These are phyloP conservation scores for Pharmacophagus antenor DNA, from an alignment of 2,888 invertebrate genomes.

Conservation along the genomic window DNA sequence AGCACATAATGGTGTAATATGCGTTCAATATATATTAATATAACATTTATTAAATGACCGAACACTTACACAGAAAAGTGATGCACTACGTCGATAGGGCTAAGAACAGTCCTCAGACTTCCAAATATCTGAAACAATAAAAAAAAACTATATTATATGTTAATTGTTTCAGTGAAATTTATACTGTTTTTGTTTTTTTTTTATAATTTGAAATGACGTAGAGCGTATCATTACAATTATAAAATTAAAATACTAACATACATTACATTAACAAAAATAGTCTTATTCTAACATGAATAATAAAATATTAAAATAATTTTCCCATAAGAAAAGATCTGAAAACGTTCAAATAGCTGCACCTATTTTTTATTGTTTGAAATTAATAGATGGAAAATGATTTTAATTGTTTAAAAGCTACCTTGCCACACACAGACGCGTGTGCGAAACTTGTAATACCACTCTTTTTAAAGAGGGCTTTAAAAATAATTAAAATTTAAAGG, in stretches of 20 bases:
- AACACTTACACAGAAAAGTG: slow-evolving; percentile 19
- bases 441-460: neutral
- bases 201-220: too few species aligned
- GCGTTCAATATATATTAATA: neutral
- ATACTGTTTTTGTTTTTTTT: too few species aligned
- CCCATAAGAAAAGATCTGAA: too few species aligned
- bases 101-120: slow-evolving; percentile 4
- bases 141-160: neutral
- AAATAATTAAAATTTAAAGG: slow-evolving; percentile 23
- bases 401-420: too few species aligned
- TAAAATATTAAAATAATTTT: too few species aligned
- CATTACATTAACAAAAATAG: too few species aligned
- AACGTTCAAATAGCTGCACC: too few species aligned
- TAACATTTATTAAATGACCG: neutral
- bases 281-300: too few species aligned
- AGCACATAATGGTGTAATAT: neutral
- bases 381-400: too few species aligned
- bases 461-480: neutral
- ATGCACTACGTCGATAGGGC: neutral
- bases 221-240: too few species aligned
- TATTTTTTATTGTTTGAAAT: too few species aligned
- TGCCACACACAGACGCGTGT: neutral
- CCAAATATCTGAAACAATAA: slow-evolving; percentile 22
- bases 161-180: neutral
- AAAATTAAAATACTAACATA: too few species aligned